Percentiles rank a stretch among this genome's conserved stretches.
These are phyloP conservation scores for Cotesia vestalis DNA, from an alignment of 1,140 invertebrate genomes.

Conservation along the genomic window DNA sequence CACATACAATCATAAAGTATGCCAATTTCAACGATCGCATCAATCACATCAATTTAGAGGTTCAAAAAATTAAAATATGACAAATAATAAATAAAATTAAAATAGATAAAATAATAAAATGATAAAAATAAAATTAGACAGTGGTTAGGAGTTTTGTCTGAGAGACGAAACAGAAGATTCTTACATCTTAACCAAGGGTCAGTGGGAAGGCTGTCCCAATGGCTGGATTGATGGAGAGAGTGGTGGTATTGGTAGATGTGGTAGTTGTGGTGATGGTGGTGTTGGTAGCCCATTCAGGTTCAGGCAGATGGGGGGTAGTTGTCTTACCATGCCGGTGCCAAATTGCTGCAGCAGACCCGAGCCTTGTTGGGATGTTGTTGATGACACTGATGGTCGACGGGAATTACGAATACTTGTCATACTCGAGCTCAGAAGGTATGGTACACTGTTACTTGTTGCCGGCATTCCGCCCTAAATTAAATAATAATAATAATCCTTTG, in stretches of 20 bases:
- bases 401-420: conserved; percentile 82
- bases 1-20: conserved; percentile 9
- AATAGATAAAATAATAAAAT: conserved; percentile 20
- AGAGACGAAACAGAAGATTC: conserved; percentile 67
- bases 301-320: conserved; percentile 74
- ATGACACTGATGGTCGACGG: conserved; percentile 72
- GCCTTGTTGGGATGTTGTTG: conserved; percentile 71
- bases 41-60: no score
- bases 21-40: no score
- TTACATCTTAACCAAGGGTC: conserved; percentile 78
- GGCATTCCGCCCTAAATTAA: conserved; percentile 80
- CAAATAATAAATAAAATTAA: conserved; percentile 25
- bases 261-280: conserved; percentile 40
- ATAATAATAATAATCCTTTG: conserved; percentile 12
- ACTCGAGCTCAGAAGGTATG: conserved; percentile 81
- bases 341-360: conserved; percentile 82
- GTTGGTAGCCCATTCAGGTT: conserved; percentile 69
- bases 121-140: background rate
- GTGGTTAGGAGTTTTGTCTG: conserved; percentile 40
- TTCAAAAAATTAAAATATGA: background rate
- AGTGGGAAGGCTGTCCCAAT: conserved; percentile 72
- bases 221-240: conserved; percentile 69
- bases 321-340: conserved; percentile 88
- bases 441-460: conserved; percentile 86
- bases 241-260: conserved; percentile 56